Conservation (phyloP, 2,888 invertebrate species). For the Falcaria lacertinaria region DNA sequence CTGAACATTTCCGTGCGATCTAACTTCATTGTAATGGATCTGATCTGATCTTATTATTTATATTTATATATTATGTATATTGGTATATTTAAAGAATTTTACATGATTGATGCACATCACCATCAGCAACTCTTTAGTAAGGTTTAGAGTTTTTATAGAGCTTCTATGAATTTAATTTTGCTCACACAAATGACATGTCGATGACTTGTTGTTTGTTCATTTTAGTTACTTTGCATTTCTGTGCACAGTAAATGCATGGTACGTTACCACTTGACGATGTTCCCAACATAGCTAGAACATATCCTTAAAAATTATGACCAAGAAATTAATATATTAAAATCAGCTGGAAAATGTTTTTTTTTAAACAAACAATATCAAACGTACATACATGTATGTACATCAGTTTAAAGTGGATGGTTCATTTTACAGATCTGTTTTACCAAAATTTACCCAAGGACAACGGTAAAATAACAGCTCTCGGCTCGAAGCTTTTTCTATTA, state of each 20-base stretch:
- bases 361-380: too few relatives aligned
- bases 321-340: background rate
- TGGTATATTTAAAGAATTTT: too few relatives aligned
- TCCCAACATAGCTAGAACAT: background rate
- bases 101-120: conserved; percentile 4
- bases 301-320: too few relatives aligned
- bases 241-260: conserved; percentile 16
- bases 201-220: conserved; percentile 22
- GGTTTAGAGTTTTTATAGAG: conserved; percentile 31
- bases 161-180: conserved; percentile 31
- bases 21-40: background rate
- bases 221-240: conserved; percentile 20
- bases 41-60: background rate
- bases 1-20: too few relatives aligned
- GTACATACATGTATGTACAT: too few relatives aligned
- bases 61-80: conserved; percentile 4
- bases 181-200: conserved; percentile 19
- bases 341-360: too few relatives aligned
- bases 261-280: conserved; percentile 1
- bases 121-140: conserved; percentile 7
- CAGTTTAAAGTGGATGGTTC: too few relatives aligned
- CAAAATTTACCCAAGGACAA: too few relatives aligned
- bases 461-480: too few relatives aligned
- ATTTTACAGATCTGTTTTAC: too few relatives aligned
- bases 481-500: too few relatives aligned